Base-by-base conservation (phyloP, 2,888 invertebrate species). In the Troglohyphantes excavatus region DNA sequence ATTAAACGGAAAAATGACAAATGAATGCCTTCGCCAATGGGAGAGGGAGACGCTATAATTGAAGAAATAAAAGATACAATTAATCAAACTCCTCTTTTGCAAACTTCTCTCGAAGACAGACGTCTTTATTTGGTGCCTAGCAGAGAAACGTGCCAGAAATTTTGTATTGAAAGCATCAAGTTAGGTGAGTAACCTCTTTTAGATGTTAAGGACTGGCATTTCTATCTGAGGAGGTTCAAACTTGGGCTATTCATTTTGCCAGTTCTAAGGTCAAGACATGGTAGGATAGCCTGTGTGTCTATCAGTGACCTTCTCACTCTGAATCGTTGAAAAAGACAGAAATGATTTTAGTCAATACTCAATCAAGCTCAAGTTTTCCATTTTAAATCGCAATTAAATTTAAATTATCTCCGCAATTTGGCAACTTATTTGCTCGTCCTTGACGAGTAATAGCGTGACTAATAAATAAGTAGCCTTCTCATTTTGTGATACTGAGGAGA, bases 1-100 rank as follows among this genome's bases (percentile, higher is more conserved):
- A 81, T 81, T 73, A 81, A 81, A 78, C 19, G 61, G 11, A 33
- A 7, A 21, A 29, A 72, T 79, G 79, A 81, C 63, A 87, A 87
- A 87, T 81, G 72, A 46, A 53, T 27, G 72, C 63, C 53, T 73
- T 63, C 33, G 79, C 21, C 65, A 73, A 81, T 87, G 73, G 53
- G 65, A 39, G 19, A 73, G 39, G 11, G 67, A 73, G 87, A 73
- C 65, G 63, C 72, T 46, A 73, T 87, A 87, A 87, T 87, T 73
- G 73, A 79, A 81, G 87, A 81, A 79, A 87, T 81, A 63, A 39
- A 78, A 73, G 81, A 81, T 33, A 59, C 33, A 79, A 87, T 87
- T 87, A 72, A 81, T 86, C 86, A 86, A 70, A 68, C 27, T 63
- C 26, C 21, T 43, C 26, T 72, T 79, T 65, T 72, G 46, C 61